Conservation (phyloP, 2,888 invertebrate genomes). For the Trilocha varians region DNA sequence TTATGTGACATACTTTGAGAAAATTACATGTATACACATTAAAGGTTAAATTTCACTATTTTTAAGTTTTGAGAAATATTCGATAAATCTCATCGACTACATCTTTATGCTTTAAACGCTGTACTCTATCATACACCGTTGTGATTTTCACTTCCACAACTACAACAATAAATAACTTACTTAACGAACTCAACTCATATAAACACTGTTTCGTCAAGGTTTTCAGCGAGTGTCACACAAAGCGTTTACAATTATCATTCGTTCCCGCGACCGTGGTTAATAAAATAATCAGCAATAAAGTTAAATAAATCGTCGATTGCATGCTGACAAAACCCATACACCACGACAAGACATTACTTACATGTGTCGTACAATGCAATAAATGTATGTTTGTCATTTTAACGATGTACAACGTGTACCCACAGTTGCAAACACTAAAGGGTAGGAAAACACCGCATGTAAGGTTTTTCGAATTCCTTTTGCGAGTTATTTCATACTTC, state of each 20-base stretch:
- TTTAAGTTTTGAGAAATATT: too few species aligned
- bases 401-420: conserved; percentile 44
- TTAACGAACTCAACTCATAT: conserved; percentile 6
- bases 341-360: conserved; percentile 55
- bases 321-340: conserved; percentile 60
- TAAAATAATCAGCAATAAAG: conserved; percentile 59
- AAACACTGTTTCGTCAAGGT: conserved; percentile 32
- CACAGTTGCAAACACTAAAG: conserved; percentile 41
- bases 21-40: too few species aligned
- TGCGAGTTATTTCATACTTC: too few species aligned
- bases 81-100: too few species aligned
- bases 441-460: conserved; percentile 37
- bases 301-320: conserved; percentile 62
- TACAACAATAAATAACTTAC: too few species aligned
- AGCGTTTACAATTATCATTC: conserved; percentile 28
- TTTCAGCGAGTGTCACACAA: conserved; percentile 29
- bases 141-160: too few species aligned
- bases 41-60: too few species aligned
- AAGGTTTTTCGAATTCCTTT: conserved; percentile 24
- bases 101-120: too few species aligned
- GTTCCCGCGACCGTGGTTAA: conserved; percentile 38
- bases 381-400: conserved; percentile 62
- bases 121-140: too few species aligned
- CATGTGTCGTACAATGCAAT: conserved; percentile 47
- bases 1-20: too few species aligned